phyloP scores from a whole-genome alignment of 2,113 vertebrate genomes.

The Prionailurus viverrinus region DNA sequence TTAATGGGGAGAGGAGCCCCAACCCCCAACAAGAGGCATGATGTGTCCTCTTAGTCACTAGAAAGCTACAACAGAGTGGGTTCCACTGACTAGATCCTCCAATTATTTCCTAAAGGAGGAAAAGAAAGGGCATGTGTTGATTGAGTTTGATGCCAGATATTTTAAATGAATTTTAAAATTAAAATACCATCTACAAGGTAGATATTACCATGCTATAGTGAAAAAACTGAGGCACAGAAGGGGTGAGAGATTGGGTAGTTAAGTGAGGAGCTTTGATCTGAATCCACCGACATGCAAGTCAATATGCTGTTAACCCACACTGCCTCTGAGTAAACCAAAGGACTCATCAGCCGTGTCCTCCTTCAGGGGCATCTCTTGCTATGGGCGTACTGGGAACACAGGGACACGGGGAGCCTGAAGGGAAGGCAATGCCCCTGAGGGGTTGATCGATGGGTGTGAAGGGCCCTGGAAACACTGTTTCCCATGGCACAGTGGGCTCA shows the following conservation, averaged over 20 bases:
- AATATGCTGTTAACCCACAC: not conserved
- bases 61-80: not conserved
- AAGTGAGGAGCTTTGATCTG: not conserved
- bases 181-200: not conserved
- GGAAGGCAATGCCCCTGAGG: not conserved
- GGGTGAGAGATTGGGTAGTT: too few species aligned
- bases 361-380: not conserved
- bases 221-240: not conserved
- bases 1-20: not conserved
- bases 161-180: not conserved
- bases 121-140: not conserved
- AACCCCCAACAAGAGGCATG: not conserved
- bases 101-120: not conserved
- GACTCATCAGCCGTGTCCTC: fast-evolving
- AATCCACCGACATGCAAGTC: not conserved
- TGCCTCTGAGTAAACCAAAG: not conserved
- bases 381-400: too few species aligned
- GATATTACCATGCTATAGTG: not conserved
- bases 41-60: not conserved
- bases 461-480: not conserved
- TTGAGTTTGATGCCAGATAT: not conserved
- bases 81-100: not conserved
- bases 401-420: not conserved
- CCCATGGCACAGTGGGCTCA: not conserved
- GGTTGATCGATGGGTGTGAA: not conserved